These are phyloP conservation scores for Drosophila sucinea DNA, from an alignment of 1,140 invertebrate genomes.

Conservation along the genomic window DNA sequence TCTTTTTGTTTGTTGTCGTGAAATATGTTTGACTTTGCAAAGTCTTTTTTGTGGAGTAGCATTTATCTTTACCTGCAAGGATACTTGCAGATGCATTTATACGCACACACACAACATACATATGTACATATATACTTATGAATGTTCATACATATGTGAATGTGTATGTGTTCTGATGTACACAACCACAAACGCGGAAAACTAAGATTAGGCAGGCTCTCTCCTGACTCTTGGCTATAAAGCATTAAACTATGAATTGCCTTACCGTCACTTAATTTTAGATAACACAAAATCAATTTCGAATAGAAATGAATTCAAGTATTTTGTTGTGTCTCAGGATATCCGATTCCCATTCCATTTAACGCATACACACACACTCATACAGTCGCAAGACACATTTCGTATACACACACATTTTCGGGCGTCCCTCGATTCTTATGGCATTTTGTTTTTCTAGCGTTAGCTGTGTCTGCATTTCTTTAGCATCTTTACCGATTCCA, in stretches of 20 bases:
- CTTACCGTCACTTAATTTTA: conserved; percentile 1
- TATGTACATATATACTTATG: not conserved
- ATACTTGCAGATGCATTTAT: conserved; percentile 2
- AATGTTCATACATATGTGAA: not conserved
- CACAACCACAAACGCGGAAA: not conserved
- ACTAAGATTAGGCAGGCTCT: not conserved
- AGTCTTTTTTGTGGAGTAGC: no score
- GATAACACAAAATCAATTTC: not conserved
- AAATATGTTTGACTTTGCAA: no score
- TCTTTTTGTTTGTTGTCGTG: no score
- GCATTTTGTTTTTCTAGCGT: not conserved
- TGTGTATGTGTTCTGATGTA: conserved; percentile 11
- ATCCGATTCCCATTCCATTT: conserved; percentile 10
- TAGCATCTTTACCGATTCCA: not conserved
- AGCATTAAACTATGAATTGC: not conserved
- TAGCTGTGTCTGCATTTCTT: not conserved
- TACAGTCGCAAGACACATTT: conserved; percentile 13
- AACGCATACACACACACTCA: conserved; percentile 21
- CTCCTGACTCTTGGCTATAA: not conserved
- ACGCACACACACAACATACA: not conserved
- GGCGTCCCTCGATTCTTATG: conserved; percentile 1
- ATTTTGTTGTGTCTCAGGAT: conserved; percentile 3
- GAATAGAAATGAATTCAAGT: not conserved
- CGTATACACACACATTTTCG: conserved; percentile 22
- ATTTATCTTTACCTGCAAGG: conserved; percentile 22